phyloP scores from a whole-genome alignment of 2,797 vertebrate species.

The Triplophysa yarkandensis region DNA sequence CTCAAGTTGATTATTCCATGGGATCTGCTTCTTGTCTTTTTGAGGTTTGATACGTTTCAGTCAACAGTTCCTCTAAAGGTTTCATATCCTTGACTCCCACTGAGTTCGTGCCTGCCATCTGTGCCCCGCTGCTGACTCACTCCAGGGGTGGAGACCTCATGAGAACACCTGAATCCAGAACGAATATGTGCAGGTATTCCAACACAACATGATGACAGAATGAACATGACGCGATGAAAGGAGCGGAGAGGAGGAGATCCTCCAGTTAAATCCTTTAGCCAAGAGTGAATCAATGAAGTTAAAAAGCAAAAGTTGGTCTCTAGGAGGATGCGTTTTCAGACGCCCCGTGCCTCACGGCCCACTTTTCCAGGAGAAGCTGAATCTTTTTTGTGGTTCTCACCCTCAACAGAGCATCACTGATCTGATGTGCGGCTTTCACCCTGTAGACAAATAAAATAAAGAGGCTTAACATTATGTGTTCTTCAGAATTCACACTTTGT shows the following conservation, averaged over 20 bases:
- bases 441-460: conserved; percentile 55
- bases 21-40: not conserved
- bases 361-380: conserved; percentile 64
- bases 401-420: not conserved
- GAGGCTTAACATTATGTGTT: conserved; percentile 16
- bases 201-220: not conserved
- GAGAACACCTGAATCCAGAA: conserved; percentile 9
- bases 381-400: conserved; percentile 45
- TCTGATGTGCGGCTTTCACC: conserved; percentile 13
- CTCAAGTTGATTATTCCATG: not conserved
- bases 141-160: not conserved
- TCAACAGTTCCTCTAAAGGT: not conserved
- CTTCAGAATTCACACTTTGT: not conserved
- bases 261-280: conserved; percentile 18
- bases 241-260: conserved; percentile 30
- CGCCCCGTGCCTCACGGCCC: conserved; percentile 62
- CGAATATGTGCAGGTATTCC: conserved; percentile 27
- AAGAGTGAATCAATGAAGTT: conserved; percentile 37
- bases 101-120: conserved; percentile 2
- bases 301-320: conserved; percentile 13
- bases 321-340: conserved; percentile 57
- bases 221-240: not conserved
- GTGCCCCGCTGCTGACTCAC: not conserved
- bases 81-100: not conserved
- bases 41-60: conserved; percentile 34